Evolutionary conservation across 1,140 invertebrate genomes (phyloP).

Genomic region (Reticulitermes speratus): DNA sequence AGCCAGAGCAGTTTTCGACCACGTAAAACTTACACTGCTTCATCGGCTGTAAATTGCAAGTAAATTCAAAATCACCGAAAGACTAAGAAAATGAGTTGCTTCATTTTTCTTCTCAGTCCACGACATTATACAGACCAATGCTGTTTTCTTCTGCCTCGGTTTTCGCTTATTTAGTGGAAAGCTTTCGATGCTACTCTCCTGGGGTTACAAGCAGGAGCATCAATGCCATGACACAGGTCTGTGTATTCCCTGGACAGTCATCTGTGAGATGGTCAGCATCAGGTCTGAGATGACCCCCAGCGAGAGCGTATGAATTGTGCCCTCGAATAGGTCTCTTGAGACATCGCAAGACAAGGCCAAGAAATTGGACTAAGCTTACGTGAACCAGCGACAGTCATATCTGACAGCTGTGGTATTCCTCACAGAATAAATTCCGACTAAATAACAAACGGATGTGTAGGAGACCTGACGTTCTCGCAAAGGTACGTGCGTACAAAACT

Average conservation of each 20-base stretch:
- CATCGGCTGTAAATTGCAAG: background rate
- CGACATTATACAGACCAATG: background rate
- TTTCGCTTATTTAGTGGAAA: background rate
- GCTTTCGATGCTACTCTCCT: background rate
- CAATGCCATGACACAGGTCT: background rate
- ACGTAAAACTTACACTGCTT: background rate
- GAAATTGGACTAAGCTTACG: background rate
- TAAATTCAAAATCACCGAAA: background rate
- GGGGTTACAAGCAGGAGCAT: background rate
- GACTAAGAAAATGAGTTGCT: background rate
- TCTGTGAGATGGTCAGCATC: background rate
- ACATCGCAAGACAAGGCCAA: background rate
- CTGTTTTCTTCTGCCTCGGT: background rate
- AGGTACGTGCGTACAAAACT: no score
- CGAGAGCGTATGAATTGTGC: background rate
- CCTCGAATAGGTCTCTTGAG: background rate
- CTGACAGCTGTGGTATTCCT: no score
- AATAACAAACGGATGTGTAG: no score
- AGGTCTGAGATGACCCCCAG: slow-evolving; percentile 4
- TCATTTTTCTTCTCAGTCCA: background rate
- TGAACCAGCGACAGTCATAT: no score
- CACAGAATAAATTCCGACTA: no score
- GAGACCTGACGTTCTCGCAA: no score
- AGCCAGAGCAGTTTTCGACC: background rate
- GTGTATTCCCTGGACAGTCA: background rate